These are phyloP conservation scores for Torymus aiolomorphi DNA, from an alignment of 2,888 invertebrate genomes.

Conservation along the genomic window DNA sequence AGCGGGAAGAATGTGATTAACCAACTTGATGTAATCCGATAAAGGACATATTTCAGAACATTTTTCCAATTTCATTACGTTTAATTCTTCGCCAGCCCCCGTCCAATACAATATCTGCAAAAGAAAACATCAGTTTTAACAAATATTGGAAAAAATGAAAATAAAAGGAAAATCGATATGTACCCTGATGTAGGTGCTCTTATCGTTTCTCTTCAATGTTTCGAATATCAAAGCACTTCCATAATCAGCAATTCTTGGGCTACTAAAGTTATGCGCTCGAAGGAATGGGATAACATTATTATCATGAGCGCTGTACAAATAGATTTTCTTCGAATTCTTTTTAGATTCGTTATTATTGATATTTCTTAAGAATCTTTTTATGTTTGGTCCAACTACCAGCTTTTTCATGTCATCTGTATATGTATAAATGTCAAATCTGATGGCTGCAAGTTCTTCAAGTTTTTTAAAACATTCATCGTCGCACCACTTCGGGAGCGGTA, in stretches of 20 bases:
- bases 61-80: neutral
- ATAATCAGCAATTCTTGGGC: conserved; percentile 28
- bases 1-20: neutral
- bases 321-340: conserved; percentile 13
- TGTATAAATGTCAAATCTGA: neutral
- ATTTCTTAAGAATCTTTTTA: conserved; percentile 33
- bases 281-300: conserved; percentile 6
- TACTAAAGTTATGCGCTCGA: conserved; percentile 10
- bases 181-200: conserved; percentile 38
- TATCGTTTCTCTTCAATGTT: conserved; percentile 20
- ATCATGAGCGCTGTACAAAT: conserved; percentile 50
- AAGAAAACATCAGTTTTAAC: neutral
- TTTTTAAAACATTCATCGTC: neutral
- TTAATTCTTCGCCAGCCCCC: conserved; percentile 2
- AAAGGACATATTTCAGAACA: conserved; percentile 23
- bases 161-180: neutral
- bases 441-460: neutral
- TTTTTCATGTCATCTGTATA: conserved; percentile 56
- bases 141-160: neutral
- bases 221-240: conserved; percentile 39
- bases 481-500: conserved; percentile 16
- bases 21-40: neutral
- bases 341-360: conserved; percentile 11
- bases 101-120: conserved; percentile 18
- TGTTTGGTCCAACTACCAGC: conserved; percentile 58